phyloP scores from a whole-genome alignment of 1,140 invertebrate species.

The Lordiphosa mommai region DNA sequence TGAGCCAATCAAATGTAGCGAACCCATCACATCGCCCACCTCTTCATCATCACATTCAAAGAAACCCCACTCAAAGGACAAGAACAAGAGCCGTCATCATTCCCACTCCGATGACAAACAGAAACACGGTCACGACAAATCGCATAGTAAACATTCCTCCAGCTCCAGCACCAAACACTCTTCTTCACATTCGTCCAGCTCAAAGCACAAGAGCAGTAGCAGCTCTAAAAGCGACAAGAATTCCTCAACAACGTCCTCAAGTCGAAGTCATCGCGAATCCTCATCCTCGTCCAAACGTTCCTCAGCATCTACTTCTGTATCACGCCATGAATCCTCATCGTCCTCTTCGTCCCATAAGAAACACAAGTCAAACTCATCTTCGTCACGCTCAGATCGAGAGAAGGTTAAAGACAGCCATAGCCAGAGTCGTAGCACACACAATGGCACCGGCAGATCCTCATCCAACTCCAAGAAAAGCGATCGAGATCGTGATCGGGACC shows the following conservation, averaged over 20 bases:
- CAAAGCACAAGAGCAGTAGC: conserved; percentile 43
- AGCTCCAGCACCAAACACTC: conserved; percentile 60
- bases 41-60: conserved; percentile 53
- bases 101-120: conserved; percentile 41
- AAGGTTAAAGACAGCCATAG: conserved; percentile 32
- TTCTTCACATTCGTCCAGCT: conserved; percentile 56
- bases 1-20: conserved; percentile 12
- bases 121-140: conserved; percentile 42
- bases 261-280: conserved; percentile 48
- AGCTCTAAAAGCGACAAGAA: conserved; percentile 51
- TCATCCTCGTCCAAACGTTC: conserved; percentile 36
- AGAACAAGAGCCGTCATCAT: conserved; percentile 34
- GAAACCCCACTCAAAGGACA: conserved; percentile 39
- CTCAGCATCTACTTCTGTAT: conserved; percentile 21
- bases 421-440: conserved; percentile 35
- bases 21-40: conserved; percentile 31
- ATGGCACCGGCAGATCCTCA: conserved; percentile 41
- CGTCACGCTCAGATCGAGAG: conserved; percentile 47
- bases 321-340: conserved; percentile 47
- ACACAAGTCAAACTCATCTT: conserved; percentile 58
- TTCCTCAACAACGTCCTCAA: conserved; percentile 37
- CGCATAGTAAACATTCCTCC: conserved; percentile 48
- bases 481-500: conserved; percentile 36
- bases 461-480: conserved; percentile 45
- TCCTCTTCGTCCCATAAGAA: conserved; percentile 43